Percentiles rank a stretch among this genome's conserved stretches.
Evolutionary conservation across 2,113 vertebrate genomes (phyloP).

Genomic region (Orientallactaga bullata): DNA sequence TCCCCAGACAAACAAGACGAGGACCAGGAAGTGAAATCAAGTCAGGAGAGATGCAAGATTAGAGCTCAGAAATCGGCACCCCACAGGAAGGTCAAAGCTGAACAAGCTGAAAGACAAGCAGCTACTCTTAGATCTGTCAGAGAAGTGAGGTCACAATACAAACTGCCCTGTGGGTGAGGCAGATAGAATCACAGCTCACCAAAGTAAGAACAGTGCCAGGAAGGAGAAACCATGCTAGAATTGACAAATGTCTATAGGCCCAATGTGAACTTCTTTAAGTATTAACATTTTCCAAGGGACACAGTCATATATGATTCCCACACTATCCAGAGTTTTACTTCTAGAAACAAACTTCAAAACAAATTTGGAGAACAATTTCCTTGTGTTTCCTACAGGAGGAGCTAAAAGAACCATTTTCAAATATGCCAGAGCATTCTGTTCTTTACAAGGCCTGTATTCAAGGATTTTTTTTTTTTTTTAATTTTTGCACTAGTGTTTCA

Average conservation of each 20-base stretch:
- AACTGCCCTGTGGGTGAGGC: neutral
- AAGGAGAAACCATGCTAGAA: neutral
- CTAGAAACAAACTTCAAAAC: neutral
- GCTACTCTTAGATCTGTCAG: neutral
- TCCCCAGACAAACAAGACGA: neutral
- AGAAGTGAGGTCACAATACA: neutral
- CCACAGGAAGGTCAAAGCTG: neutral
- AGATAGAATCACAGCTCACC: neutral
- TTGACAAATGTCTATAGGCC: neutral
- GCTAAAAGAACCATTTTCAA: neutral
- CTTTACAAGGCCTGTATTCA: neutral
- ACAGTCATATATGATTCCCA: no score
- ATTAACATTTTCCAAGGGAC: neutral
- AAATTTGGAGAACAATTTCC: neutral
- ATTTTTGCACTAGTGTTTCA: neutral
- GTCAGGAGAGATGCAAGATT: neutral
- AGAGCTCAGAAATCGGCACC: neutral
- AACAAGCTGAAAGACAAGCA: neutral
- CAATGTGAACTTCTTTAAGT: neutral
- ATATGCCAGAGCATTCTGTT: neutral
- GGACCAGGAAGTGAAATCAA: neutral
- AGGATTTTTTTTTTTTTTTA: neutral
- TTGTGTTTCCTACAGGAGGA: neutral
- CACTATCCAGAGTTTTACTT: neutral
- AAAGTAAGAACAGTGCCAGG: neutral